phyloP scores from a whole-genome alignment of 1,140 invertebrate genomes.

The Dolichoris vasculosae region DNA sequence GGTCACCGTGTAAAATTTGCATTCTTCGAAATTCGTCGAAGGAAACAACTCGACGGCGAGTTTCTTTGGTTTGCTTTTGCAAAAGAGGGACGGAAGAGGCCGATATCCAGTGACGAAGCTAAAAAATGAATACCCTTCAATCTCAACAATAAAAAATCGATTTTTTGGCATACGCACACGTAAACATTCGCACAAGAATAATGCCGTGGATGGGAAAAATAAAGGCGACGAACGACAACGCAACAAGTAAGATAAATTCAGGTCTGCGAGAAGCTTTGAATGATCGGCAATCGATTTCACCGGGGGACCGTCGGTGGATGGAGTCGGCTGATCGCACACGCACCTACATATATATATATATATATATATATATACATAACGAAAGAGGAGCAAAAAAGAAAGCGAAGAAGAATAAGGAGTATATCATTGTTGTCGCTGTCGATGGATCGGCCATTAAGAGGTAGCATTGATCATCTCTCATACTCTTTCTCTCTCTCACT shows the following conservation, averaged over 20 bases:
- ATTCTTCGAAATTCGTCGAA: slow-evolving; percentile 15
- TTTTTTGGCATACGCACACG: neutral
- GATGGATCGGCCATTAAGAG: slow-evolving; percentile 40
- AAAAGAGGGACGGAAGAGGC: neutral
- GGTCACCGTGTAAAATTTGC: slow-evolving; percentile 1
- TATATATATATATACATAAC: neutral
- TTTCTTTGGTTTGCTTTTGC: neutral
- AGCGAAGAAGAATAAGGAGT: slow-evolving; percentile 1
- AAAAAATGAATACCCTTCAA: slow-evolving; percentile 39
- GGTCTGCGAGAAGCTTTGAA: neutral
- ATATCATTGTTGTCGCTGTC: slow-evolving; percentile 44
- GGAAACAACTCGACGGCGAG: neutral
- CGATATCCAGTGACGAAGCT: neutral
- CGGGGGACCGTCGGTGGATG: neutral
- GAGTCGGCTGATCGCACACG: neutral
- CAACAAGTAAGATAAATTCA: slow-evolving; percentile 41
- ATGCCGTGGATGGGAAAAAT: neutral
- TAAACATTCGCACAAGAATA: neutral
- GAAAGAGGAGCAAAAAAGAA: slow-evolving; percentile 11
- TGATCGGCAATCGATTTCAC: slow-evolving; percentile 43
- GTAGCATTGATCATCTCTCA: slow-evolving; percentile 39
- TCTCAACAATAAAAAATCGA: slow-evolving; percentile 36
- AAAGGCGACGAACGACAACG: slow-evolving; percentile 3
- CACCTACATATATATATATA: no score
- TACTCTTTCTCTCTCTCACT: neutral